These are phyloP conservation scores for Carassius auratus DNA, from an alignment of 2,113 vertebrate genomes.

Conservation along the genomic window DNA sequence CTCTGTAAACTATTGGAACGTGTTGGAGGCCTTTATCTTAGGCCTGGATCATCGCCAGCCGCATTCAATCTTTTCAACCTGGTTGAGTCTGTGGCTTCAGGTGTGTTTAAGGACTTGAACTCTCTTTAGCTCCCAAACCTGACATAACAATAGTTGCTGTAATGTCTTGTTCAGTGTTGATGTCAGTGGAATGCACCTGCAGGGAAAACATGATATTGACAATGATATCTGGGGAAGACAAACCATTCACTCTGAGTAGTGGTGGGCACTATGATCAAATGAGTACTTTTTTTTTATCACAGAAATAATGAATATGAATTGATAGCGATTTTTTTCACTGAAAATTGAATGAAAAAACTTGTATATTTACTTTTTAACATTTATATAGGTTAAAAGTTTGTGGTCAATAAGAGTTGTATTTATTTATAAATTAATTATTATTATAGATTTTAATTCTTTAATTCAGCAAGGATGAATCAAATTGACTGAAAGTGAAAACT, in stretches of 20 bases:
- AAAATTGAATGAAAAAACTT: not conserved
- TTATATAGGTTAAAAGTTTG: not conserved
- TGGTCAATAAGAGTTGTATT: not conserved
- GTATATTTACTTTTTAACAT: too few species aligned
- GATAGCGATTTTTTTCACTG: not conserved
- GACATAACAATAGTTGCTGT: conserved; percentile 22
- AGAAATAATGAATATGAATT: not conserved
- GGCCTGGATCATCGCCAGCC: conserved; percentile 35
- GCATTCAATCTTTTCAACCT: not conserved
- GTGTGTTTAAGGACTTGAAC: conserved; percentile 31
- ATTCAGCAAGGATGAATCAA: not conserved
- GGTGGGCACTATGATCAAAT: not conserved
- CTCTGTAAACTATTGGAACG: conserved; percentile 54
- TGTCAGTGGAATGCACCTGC: conserved; percentile 32
- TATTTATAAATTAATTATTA: too few species aligned
- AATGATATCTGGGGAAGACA: not conserved
- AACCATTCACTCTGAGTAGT: not conserved
- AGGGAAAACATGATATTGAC: not conserved
- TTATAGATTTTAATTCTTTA: not conserved
- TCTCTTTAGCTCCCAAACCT: not conserved
- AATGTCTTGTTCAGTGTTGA: conserved; percentile 6
- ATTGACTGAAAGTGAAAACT: not conserved
- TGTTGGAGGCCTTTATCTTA: conserved; percentile 43
- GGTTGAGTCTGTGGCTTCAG: not conserved
- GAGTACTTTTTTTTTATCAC: not conserved